Evolutionary conservation across 2,113 vertebrate genomes (phyloP), one percentile per base, ranked within the genome.

Genomic region (Pteronura brasiliensis): DNA sequence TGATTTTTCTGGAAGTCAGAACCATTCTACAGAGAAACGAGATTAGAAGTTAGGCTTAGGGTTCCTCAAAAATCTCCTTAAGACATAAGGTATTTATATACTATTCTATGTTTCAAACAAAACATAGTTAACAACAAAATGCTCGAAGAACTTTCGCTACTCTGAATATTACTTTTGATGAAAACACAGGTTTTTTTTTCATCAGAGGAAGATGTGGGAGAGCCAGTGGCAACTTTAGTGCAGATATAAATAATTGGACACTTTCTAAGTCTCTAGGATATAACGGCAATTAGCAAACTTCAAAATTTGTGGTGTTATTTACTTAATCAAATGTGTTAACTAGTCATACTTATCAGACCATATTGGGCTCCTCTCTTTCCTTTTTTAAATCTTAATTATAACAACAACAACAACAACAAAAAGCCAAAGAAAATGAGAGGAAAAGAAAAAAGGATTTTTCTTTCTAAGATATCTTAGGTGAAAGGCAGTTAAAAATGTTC

Each of bases 291-390:
- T 67, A 90, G 80, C 63, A 92, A 88, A 85, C 93, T 95, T 96
- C 76, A 92, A 88, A 97, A 84, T 17, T 14, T 93, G 29, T 79
- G 47, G 15, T 93, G 71, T 88, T 97, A 88, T 80, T 96, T 96
- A 88, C 77, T 94, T 97, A 94, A 95, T 94, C 94, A 88, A 65
- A 97, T 80, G 39, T 88, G 84, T 69, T 97, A 96, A 83, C 80
- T 92, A 92, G 47, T 87, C 36, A 89, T 36, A 39, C 14, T 96
- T 94, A 93, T 67, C 69, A 88, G 61, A 52, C 14, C 27, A 25
- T 81, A 17, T 67, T 29, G 36, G 29, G 36, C 5, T 77, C 18
- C 67, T 90, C 29, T 42, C 72, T 84, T 84, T 81, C 7, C 36
- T 69, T 88, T 76, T 84, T 76, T 4, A 9, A 96, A 94, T 52